These are phyloP conservation scores for Batillaria attramentaria DNA, from an alignment of 1,140 invertebrate genomes.

Conservation along the genomic window DNA sequence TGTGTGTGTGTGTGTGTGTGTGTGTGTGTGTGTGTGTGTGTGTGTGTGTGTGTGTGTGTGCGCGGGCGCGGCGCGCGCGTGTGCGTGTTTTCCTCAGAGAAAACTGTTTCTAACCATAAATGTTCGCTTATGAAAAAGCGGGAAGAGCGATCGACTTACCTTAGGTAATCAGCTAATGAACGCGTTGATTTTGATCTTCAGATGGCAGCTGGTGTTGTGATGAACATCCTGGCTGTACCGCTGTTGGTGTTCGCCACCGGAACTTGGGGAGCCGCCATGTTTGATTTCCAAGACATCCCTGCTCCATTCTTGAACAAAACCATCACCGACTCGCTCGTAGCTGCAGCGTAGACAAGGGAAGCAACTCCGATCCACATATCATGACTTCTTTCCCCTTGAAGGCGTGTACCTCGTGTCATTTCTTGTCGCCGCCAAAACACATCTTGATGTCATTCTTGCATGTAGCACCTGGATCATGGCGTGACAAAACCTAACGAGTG, in stretches of 20 bases:
- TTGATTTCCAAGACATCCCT: constrained; percentile 46
- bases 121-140: too few relatives aligned
- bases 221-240: constrained; percentile 82
- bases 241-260: constrained; percentile 80
- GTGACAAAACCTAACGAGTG: not conserved
- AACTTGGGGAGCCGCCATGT: constrained; percentile 73
- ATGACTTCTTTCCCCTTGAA: not conserved
- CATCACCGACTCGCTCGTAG: not conserved
- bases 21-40: too few relatives aligned
- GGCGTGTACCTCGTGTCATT: not conserved
- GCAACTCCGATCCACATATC: not conserved
- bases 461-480: not conserved
- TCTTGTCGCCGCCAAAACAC: not conserved
- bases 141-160: too few relatives aligned
- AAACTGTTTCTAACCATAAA: too few relatives aligned
- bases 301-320: constrained; percentile 27
- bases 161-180: too few relatives aligned
- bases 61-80: too few relatives aligned
- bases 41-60: too few relatives aligned
- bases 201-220: constrained; percentile 82
- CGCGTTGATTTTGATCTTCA: constrained; percentile 45
- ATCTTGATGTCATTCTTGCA: not conserved
- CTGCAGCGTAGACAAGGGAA: too few relatives aligned
- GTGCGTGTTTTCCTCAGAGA: too few relatives aligned
- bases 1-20: too few relatives aligned